Evolutionary conservation across 2,888 invertebrate species (phyloP).

Genomic region (Pseudococcus longispinus): DNA sequence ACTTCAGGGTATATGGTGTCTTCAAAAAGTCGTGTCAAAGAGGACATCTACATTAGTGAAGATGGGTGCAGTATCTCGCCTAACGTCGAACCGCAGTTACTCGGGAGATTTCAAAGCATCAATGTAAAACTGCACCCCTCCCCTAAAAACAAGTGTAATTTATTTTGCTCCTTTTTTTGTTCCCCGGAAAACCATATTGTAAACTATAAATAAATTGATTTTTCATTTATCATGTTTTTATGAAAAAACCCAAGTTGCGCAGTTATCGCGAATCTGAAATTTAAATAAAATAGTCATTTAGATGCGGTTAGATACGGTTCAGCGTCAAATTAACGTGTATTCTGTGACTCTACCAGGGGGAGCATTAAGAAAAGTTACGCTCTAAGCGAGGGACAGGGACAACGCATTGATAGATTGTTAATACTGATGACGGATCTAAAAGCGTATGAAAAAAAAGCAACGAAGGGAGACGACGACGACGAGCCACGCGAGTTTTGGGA

Average conservation of each 20-base stretch:
- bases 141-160: background rate
- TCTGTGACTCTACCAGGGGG: background rate
- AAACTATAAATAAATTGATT: conserved; percentile 32
- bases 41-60: background rate
- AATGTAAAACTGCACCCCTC: background rate
- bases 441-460: conserved; percentile 25
- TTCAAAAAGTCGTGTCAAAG: background rate
- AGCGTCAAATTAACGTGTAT: conserved; percentile 43
- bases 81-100: background rate
- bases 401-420: conserved; percentile 38
- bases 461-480: conserved; percentile 18
- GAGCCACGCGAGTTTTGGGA: conserved; percentile 51
- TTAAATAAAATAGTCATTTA: conserved; percentile 54
- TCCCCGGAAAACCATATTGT: conserved; percentile 15
- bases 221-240: conserved; percentile 34
- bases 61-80: background rate
- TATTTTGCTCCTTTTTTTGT: background rate
- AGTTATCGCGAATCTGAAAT: conserved; percentile 28
- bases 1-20: background rate
- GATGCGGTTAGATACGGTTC: conserved; percentile 54
- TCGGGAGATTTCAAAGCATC: background rate
- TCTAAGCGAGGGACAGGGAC: background rate
- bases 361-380: conserved; percentile 36
- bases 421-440: conserved; percentile 34
- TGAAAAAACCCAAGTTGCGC: background rate